A percentile compares a stretch with the other conserved stretches of the same genome.
phyloP scores from a whole-genome alignment of 2,113 vertebrate species.

The Phoxinus phoxinus region DNA sequence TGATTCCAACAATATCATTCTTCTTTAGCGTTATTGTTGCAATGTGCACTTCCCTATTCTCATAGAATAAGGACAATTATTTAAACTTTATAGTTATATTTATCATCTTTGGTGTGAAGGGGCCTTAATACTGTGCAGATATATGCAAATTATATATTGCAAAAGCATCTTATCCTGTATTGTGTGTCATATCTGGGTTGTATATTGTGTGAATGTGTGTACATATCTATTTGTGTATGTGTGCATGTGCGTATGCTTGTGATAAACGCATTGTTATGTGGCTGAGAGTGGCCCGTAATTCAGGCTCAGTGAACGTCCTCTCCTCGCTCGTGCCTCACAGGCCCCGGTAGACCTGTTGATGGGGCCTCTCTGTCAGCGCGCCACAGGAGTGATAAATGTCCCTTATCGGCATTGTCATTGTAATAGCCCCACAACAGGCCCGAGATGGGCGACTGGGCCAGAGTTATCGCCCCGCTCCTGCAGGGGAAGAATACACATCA shows the following conservation, averaged over 20 bases:
- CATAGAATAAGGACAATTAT: background rate
- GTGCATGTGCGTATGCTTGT: constrained; percentile 33
- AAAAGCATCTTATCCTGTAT: background rate
- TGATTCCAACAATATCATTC: background rate
- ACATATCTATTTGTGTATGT: constrained; percentile 30
- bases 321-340: constrained; percentile 45
- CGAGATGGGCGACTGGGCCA: constrained; percentile 73
- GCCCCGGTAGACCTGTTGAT: constrained; percentile 78
- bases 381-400: constrained; percentile 81
- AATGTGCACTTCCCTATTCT: background rate
- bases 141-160: background rate
- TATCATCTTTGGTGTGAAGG: background rate
- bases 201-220: background rate
- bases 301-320: constrained; percentile 61
- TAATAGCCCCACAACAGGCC: constrained; percentile 83
- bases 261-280: constrained; percentile 58
- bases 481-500: constrained; percentile 82
- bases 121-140: background rate
- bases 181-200: constrained; percentile 45
- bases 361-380: constrained; percentile 77
- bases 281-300: constrained; percentile 58
- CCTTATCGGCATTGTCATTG: constrained; percentile 84
- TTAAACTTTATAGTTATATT: background rate
- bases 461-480: constrained; percentile 79
- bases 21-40: background rate